Conservation (phyloP, 2,113 vertebrate genomes). For the Sterrhoptilus dennistouni region DNA sequence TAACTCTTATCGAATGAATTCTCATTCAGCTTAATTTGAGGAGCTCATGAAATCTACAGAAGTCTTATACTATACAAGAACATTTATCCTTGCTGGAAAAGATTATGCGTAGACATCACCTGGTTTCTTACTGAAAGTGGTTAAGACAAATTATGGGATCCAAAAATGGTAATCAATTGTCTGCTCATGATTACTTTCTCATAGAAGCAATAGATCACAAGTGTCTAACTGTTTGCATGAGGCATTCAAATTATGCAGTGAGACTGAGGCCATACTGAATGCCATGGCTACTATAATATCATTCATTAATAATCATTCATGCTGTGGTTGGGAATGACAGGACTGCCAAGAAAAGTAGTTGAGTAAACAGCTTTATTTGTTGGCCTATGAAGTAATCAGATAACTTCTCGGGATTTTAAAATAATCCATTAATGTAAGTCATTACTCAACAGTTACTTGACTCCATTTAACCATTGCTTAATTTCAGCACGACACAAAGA, state of each 20-base stretch:
- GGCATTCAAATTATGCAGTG: constrained; percentile 12
- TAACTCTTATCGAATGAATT: not conserved
- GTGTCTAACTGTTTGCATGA: constrained; percentile 30
- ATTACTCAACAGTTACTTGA: constrained; percentile 31
- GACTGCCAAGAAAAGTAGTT: constrained; percentile 9
- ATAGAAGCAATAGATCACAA: constrained; percentile 53
- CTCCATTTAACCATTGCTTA: not conserved
- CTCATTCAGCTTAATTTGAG: not conserved
- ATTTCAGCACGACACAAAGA: not conserved
- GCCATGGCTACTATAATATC: not conserved
- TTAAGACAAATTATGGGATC: constrained; percentile 4
- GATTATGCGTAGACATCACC: not conserved
- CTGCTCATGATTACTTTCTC: constrained; percentile 66
- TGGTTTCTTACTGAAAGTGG: not conserved
- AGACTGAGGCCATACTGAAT: not conserved
- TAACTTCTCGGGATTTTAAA: constrained; percentile 40
- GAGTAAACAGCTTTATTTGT: constrained; percentile 26
- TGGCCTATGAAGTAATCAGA: constrained; percentile 11
- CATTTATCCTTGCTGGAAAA: not conserved
- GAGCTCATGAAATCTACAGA: not conserved
- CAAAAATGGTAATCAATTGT: constrained; percentile 61
- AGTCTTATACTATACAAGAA: not conserved
- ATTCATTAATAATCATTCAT: not conserved
- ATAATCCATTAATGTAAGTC: constrained; percentile 36
- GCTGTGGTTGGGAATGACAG: not conserved